These are phyloP conservation scores for Phallusia fumigata DNA, from an alignment of 23 tunicate species.

Conservation along the genomic window DNA sequence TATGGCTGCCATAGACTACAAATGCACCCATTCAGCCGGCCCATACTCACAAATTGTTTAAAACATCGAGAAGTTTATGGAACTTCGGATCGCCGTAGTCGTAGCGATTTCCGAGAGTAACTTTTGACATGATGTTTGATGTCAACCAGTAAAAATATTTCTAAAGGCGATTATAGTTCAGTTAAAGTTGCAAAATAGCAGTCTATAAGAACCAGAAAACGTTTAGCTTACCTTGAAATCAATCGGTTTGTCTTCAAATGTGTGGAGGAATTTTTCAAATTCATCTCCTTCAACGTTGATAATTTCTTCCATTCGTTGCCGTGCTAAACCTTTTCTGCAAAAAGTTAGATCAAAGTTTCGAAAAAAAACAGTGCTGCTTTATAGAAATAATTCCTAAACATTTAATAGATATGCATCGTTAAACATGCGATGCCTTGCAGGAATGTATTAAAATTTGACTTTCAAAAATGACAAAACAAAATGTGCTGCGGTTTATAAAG, in stretches of 20 bases:
- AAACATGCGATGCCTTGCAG: no score
- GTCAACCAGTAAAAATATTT: constrained; percentile 3
- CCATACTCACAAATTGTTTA: neutral
- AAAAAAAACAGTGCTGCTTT: no score
- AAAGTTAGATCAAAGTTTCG: no score
- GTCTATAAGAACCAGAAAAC: no score
- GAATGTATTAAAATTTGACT: no score
- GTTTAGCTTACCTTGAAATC: neutral
- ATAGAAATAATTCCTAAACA: no score
- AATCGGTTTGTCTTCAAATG: neutral
- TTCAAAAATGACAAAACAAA: no score
- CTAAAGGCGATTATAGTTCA: neutral
- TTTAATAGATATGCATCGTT: no score
- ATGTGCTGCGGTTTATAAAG: no score
- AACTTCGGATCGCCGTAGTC: neutral
- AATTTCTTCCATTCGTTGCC: neutral
- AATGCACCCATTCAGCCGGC: no score
- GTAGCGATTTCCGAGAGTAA: neutral
- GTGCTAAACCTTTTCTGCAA: neutral
- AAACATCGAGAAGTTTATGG: neutral
- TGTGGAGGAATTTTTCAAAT: neutral
- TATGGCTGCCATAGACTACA: no score
- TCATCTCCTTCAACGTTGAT: constrained; percentile 1
- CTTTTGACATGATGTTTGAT: neutral
- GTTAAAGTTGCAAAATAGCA: no score